Conservation (phyloP, 2,113 vertebrate species). For the Psophia crepitans region DNA sequence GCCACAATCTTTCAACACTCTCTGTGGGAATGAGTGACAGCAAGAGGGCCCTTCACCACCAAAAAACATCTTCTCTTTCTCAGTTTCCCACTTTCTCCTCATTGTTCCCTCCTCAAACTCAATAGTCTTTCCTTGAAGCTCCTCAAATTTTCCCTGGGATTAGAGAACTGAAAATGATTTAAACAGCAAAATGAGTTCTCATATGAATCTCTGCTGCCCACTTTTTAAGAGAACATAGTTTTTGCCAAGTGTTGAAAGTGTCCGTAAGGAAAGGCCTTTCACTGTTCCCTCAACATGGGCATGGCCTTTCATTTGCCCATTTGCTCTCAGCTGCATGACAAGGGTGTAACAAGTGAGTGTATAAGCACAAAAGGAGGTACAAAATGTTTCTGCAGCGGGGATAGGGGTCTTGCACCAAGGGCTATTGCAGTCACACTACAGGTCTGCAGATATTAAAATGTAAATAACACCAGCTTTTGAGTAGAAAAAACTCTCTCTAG, state of each 20-base stretch:
- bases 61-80: background rate
- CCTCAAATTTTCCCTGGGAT: background rate
- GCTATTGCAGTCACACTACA: background rate
- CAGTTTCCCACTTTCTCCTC: background rate
- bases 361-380: background rate
- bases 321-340: background rate
- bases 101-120: background rate
- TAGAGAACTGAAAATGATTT: background rate
- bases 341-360: accelerated
- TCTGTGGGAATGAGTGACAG: background rate
- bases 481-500: background rate
- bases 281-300: accelerated
- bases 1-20: background rate
- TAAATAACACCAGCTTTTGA: background rate
- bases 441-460: background rate
- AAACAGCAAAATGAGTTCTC: background rate
- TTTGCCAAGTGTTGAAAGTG: background rate
- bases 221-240: background rate
- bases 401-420: background rate
- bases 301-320: background rate
- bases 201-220: background rate
- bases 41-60: background rate
- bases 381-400: background rate
- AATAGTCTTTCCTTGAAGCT: background rate
- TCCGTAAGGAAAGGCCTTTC: background rate